Conservation (phyloP, 2,113 vertebrate genomes). For the Corapipo altera region DNA sequence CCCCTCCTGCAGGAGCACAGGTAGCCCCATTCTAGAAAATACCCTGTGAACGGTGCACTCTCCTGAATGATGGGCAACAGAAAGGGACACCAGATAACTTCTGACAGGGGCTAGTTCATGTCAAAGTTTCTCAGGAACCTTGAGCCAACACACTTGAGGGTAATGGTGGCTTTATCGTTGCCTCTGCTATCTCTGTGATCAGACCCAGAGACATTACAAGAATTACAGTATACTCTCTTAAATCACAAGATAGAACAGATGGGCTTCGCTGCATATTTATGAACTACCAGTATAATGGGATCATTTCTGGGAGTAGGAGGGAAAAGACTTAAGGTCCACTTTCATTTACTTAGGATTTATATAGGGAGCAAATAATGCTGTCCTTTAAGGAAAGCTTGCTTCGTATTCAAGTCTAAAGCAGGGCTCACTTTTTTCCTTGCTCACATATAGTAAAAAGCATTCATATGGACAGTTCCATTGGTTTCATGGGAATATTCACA, state of each 20-base stretch:
- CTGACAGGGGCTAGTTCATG: accelerated
- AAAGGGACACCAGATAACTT: not conserved
- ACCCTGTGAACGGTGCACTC: accelerated
- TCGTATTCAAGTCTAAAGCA: not conserved
- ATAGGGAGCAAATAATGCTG: not conserved
- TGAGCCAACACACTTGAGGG: not conserved
- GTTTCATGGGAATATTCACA: not conserved
- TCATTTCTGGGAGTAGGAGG: slow-evolving; percentile 28
- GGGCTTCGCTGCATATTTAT: slow-evolving; percentile 50
- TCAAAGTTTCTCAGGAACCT: not conserved
- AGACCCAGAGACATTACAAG: not conserved
- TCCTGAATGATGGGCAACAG: accelerated
- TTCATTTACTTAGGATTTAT: not conserved
- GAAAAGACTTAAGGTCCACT: slow-evolving; percentile 33
- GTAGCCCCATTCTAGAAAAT: not conserved
- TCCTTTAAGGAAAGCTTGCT: not conserved
- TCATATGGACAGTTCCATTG: not conserved
- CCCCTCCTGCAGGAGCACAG: not conserved
- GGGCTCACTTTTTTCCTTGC: not conserved
- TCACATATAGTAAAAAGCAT: not conserved
- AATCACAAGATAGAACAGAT: slow-evolving; percentile 34
- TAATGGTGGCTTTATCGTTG: not conserved
- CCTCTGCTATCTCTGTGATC: not conserved
- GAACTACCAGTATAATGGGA: slow-evolving; percentile 36
- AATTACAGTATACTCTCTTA: not conserved